Evolutionary conservation across 2,797 vertebrate species (phyloP), one percentile per base, ranked within the genome.

Genomic region (Siniperca undulata): DNA sequence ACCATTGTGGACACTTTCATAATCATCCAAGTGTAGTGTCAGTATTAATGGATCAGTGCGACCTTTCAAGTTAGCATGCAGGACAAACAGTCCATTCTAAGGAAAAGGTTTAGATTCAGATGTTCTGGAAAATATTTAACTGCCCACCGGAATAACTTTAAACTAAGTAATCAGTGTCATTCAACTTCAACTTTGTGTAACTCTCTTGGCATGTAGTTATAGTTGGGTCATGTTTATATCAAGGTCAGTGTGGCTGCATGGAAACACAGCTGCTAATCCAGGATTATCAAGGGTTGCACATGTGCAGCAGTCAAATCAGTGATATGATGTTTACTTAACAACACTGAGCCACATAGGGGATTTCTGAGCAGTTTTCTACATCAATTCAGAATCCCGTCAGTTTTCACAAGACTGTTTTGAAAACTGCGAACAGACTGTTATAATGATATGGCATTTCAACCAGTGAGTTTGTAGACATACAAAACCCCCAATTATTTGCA

Each of bases 261-360:
- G n/a, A 65, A 65, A 64, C 19, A 50, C 3, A 46, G 19, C 68
- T 34, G 72, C 70, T 84, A 81, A 81, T 84, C 82, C 73, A 64
- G 78, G 82, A 83, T 88, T 83, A 90, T 53, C 60, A 56, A 5
- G 44, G 17, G 55, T 1, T 62, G 36, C 70, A 79, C 58, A 70
- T 66, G 62, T 82, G 68, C 74, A 55, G 68, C 61, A 38, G 78
- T 61, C 27, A 36, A 75, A 82, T 48, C 36, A 65, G 42, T 60
- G 60, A 76, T 75, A 27, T 53, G 66, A 72, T 80, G 71, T 85
- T 70, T 78, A 27, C 46, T 66, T 53, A 59, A 53, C 61, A 70
- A 16, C 67, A 36, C 55, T n/a, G 40, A 74, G 52, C n/a, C 34
- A 19, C 55, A 42, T 2, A 2, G 70, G 50, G 44, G 67, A 74